Evolutionary conservation across 35 echinoderm and acorn worm genomes (phyloP), one percentile per base, ranked within the genome.

Genomic region (Antedon bifida): DNA sequence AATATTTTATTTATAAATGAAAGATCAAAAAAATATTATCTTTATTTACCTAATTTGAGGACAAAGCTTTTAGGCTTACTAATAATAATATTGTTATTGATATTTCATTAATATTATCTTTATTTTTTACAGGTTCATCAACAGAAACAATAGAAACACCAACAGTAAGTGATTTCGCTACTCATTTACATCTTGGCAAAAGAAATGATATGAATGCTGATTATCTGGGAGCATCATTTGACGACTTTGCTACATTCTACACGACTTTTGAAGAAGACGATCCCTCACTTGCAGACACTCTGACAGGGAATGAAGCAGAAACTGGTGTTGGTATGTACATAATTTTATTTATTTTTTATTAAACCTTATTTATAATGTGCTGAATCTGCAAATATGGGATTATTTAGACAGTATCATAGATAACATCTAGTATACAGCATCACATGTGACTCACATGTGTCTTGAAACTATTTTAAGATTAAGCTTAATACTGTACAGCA

Each of bases 171-270:
- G 92, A 95, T 46, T 21, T 34, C 1, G 78, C 74, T 80, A 95
- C 92, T 0, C 39, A 78, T 12, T 73, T 96, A 23, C 89, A 91
- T 44, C 84, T 96, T n/a, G 90, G 93, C 31, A 96, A 96, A 34
- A 78, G 89, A 29, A 91, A 91, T 32, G 93, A 96, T 51, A 74
- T 36, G 30, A 81, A 89, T 8, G 82, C 46, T 36, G 86, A 81
- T 0, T 96, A 96, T 76, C 34, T 96, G 30, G 93, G 93, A 30
- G 93, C 77, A 79, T 83, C 84, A 8, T 96, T 89, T 38, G 93
- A 91, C 81, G 93, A 96, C 79, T 76, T 89, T 21, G 93, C 90
- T 31, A 87, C 90, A 0, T 96, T 88, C 86, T 88, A 85, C 31
- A 80, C 91, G 26, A 85, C 93, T 9, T 86, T 96, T 75, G 77